These are phyloP conservation scores for Drosophila falleni DNA, from an alignment of 2,888 invertebrate genomes.

Conservation along the genomic window DNA sequence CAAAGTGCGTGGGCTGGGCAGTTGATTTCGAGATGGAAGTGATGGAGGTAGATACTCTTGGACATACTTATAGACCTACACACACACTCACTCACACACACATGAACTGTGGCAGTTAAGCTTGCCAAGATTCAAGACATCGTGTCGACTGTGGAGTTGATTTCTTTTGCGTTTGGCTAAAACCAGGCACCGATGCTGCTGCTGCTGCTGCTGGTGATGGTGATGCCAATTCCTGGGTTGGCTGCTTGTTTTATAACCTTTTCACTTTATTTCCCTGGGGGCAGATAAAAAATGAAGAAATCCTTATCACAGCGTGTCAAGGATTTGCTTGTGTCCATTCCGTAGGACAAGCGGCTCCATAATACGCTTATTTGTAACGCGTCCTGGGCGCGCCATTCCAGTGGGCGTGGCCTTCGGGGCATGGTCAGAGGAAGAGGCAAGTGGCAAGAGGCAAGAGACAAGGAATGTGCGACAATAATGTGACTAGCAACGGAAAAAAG, in stretches of 20 bases:
- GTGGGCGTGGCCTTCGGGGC: constrained; percentile 21
- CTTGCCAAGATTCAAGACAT: constrained; percentile 39
- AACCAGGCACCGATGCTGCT: constrained; percentile 4
- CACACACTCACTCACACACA: constrained; percentile 5
- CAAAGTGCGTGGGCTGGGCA: constrained; percentile 64
- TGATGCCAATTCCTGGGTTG: constrained; percentile 16
- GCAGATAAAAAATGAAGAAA: constrained; percentile 83
- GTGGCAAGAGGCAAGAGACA: constrained; percentile 2
- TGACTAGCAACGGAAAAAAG: constrained; percentile 61
- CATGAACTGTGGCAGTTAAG: constrained; percentile 41
- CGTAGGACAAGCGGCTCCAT: constrained; percentile 75
- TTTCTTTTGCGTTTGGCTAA: constrained; percentile 55
- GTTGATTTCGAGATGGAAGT: constrained; percentile 18
- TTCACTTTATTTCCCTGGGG: constrained; percentile 83
- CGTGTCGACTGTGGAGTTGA: constrained; percentile 47
- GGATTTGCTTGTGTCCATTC: constrained; percentile 81
- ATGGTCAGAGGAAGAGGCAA: background rate
- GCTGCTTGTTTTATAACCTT: constrained; percentile 82
- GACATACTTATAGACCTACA: constrained; percentile 17
- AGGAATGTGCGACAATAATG: constrained; percentile 65
- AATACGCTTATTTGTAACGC: constrained; percentile 82
- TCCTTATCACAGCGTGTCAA: constrained; percentile 83
- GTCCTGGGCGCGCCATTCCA: constrained; percentile 63
- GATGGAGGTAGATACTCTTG: constrained; percentile 22
- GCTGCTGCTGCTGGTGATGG: background rate